Evolutionary conservation across 2,888 invertebrate species (phyloP).

Genomic region (Allacma fusca): DNA sequence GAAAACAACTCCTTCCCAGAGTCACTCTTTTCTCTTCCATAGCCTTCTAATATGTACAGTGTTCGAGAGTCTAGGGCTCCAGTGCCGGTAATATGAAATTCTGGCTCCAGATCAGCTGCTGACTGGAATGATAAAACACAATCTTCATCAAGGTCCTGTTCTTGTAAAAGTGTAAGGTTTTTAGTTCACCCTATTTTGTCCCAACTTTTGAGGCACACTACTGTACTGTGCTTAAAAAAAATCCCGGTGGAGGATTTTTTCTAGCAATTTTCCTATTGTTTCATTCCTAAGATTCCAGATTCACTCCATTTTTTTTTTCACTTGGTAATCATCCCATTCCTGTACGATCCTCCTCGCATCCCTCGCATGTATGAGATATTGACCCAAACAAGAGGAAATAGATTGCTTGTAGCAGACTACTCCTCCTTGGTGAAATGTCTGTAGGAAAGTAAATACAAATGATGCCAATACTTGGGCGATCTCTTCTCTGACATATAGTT

Average conservation of each 20-base stretch:
- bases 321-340: too few relatives aligned
- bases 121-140: slow-evolving; percentile 25
- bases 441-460: not conserved
- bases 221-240: too few relatives aligned
- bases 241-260: too few relatives aligned
- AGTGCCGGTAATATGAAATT: not conserved
- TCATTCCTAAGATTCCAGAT: too few relatives aligned
- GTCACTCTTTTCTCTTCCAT: not conserved
- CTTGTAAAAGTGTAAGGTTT: not conserved
- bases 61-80: not conserved
- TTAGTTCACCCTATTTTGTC: too few relatives aligned
- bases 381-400: not conserved
- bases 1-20: slow-evolving; percentile 10
- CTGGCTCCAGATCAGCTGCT: slow-evolving; percentile 18
- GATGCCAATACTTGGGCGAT: too few relatives aligned
- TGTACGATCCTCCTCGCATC: not conserved
- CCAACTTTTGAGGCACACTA: too few relatives aligned
- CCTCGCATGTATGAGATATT: not conserved
- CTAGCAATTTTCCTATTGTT: too few relatives aligned
- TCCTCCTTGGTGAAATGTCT: not conserved
- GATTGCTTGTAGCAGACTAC: not conserved
- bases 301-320: too few relatives aligned
- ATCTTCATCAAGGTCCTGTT: not conserved
- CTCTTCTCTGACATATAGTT: too few relatives aligned
- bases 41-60: not conserved